Base-by-base conservation (phyloP, 2,113 vertebrate genomes). In the Eurystomus gularis region DNA sequence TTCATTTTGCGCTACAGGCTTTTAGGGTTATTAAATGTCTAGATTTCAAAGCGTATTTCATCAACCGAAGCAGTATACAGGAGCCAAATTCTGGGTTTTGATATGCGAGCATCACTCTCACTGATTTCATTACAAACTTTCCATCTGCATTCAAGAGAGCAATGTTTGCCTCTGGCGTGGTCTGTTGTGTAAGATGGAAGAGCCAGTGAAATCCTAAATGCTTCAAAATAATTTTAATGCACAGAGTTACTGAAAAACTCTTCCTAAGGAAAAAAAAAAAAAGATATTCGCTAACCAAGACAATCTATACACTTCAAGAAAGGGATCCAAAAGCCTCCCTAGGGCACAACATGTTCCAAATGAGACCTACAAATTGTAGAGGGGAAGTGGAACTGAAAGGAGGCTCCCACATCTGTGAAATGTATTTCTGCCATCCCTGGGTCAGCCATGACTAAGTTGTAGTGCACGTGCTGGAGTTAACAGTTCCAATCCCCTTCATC, bases 11-110 rank as follows among this genome's bases (percentile, higher is more conserved):
- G 39, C 55, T 75, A 26, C 25, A 93, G 44, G 94, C 91, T 94
- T 95, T 96, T 95, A 96, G 83, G 35, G 39, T 96, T 97, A 97
- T 96, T 96, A 96, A 78, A 94, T 84, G 94, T 92, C 88, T 20
- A 13, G 62, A 33, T 86, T 92, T 96, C 72, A 76, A 92, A 95
- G 65, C 26, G 25, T 91, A 76, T 92, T 92, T 84, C 90, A 84
- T 96, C 65, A 94, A 6, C 21, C n/a, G 58, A 60, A 91, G 61
- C 72, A 49, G 76, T 52, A 54, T 14, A 37, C 17, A 57, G 52
- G 40, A 92, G 88, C 96, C 95, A 96, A 7, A 94, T 75, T 61
- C 40, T 61, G 48, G 4, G 0, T 0, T 49, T 75, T 90, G 80
- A 48, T 90, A 86, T 0, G 0, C 42, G 82, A 96, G 80, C 77